Base-by-base conservation (phyloP, 2,113 vertebrate genomes). In the Burhinus bistriatus region DNA sequence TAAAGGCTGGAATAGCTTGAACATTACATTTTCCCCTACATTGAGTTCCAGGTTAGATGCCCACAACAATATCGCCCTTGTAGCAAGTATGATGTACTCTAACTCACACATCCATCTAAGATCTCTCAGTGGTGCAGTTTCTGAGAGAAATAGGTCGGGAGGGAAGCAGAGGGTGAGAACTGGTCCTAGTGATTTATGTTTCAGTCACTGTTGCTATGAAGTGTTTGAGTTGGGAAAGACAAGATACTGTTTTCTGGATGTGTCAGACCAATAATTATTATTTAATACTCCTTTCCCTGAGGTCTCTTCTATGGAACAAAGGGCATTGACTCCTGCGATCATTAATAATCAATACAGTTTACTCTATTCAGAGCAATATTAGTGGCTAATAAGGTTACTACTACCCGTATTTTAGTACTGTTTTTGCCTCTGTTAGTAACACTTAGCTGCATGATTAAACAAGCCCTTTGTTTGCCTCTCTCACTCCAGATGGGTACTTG, bases 401-500 rank as follows among this genome's bases (percentile, higher is more conserved):
- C n/a, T 87, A 68, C 88, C 2, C 6, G 13, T 73, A 65, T 90
- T 95, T 89, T 32, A 42, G 34, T 68, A 90, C 80, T 75, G 59
- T 0, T 52, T 91, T 87, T 81, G 30, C 45, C 76, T 75, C 16
- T 90, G 80, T 93, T 94, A 86, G 82, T 86, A 95, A 89, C 68
- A 59, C 75, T 92, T 92, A 89, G 64, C 51, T 89, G n/a, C 76
- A 49, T 90, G 89, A 90, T 93, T 93, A 93, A 96, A 92, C 72
- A 89, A 95, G 69, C 20, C 64, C 72, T 93, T 90, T 95, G 68
- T 95, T 91, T 94, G 55, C 59, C 72, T 91, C 32, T 17, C 34
- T 81, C 90, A 89, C 61, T 96, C 86, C 95, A 95, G 96, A 90
- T 87, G 92, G 86, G 65, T 94, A 71, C 92, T 95, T 95, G 83